phyloP scores from a whole-genome alignment of 2,113 vertebrate species.

The Proteles cristata region DNA sequence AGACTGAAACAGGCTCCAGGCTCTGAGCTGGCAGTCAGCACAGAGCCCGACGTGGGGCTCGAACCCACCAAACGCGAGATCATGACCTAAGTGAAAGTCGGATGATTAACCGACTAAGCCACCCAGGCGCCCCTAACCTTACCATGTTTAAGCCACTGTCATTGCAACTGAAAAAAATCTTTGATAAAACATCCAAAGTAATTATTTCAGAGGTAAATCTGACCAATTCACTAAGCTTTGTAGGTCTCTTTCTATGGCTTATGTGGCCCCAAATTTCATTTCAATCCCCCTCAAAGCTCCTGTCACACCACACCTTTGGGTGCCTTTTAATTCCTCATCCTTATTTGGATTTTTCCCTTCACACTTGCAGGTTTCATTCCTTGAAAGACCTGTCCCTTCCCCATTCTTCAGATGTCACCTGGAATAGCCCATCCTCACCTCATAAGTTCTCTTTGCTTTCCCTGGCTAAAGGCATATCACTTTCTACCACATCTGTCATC shows the following conservation, averaged over 20 bases:
- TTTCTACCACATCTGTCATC: background rate
- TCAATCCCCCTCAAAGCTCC: too few species aligned
- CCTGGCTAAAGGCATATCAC: rapidly evolving
- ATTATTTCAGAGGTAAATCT: background rate
- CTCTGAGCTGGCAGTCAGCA: too few species aligned
- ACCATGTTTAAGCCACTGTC: background rate
- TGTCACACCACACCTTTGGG: background rate
- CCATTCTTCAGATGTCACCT: background rate
- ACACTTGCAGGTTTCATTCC: background rate
- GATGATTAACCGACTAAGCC: too few species aligned
- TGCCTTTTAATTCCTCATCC: background rate
- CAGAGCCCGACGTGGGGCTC: too few species aligned
- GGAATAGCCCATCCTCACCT: background rate
- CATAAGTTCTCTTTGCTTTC: background rate
- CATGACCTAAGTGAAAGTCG: too few species aligned
- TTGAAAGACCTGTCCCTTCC: background rate
- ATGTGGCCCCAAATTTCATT: background rate
- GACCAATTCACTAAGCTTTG: background rate
- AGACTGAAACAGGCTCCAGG: too few species aligned
- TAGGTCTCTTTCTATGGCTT: background rate
- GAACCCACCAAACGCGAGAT: too few species aligned
- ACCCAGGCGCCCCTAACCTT: too few species aligned
- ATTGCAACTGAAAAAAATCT: background rate
- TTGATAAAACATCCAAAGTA: background rate
- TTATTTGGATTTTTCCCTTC: background rate